These are phyloP conservation scores for Gopherus evgoodei DNA, from an alignment of 2,113 vertebrate species.

Conservation along the genomic window DNA sequence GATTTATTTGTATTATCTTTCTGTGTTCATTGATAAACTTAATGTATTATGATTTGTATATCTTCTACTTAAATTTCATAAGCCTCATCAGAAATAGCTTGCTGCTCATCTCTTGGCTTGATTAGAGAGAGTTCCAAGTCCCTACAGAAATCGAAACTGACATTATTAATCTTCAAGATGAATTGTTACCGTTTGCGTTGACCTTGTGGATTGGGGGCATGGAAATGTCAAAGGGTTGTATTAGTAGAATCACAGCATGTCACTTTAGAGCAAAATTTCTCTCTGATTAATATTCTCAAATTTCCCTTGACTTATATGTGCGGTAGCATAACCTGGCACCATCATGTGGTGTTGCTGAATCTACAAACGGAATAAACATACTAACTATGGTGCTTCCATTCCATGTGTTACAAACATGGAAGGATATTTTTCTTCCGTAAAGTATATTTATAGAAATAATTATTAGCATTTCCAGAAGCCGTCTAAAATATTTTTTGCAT, in stretches of 20 bases:
- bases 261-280: accelerated
- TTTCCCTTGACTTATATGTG: background rate
- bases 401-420: background rate
- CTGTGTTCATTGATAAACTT: background rate
- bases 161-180: background rate
- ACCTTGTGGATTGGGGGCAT: background rate
- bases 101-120: background rate
- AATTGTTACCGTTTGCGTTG: background rate
- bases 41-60: background rate
- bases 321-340: background rate
- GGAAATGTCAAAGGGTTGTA: background rate
- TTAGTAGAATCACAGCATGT: background rate
- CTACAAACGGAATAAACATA: background rate
- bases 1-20: background rate
- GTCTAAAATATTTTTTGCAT: background rate
- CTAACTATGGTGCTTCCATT: background rate
- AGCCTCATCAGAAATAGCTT: background rate
- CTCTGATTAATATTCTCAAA: accelerated
- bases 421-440: background rate
- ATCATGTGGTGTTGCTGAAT: background rate
- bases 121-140: background rate
- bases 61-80: background rate
- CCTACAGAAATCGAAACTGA: background rate
- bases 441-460: background rate
- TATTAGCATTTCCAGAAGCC: slow-evolving; percentile 6